Percentiles rank a stretch among this genome's conserved stretches.
Evolutionary conservation across 2,113 vertebrate species (phyloP).

Genomic region (Bothrops jararaca): DNA sequence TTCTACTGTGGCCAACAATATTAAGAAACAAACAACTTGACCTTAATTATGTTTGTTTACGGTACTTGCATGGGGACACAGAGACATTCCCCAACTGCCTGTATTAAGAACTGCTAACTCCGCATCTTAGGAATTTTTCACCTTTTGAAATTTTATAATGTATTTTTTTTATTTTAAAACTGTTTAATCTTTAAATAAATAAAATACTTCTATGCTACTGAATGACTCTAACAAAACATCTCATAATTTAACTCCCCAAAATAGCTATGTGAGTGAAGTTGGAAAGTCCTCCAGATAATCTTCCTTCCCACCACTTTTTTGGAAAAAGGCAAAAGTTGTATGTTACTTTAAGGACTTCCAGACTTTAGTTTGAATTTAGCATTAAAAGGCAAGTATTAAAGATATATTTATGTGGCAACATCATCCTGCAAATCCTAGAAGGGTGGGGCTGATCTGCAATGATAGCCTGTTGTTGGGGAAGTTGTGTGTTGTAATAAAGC

Average conservation of each 20-base stretch:
- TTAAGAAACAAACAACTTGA: background rate
- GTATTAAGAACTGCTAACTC: too few species aligned
- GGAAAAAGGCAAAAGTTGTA: background rate
- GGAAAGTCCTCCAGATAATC: background rate
- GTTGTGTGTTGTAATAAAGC: background rate
- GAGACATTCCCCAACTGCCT: too few species aligned
- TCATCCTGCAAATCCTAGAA: background rate
- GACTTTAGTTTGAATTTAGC: background rate
- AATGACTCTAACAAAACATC: background rate
- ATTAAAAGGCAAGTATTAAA: background rate
- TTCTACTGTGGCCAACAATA: background rate
- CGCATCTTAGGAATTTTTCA: too few species aligned
- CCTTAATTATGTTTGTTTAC: background rate
- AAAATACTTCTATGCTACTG: background rate
- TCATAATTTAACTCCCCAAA: background rate
- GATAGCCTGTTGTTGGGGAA: background rate
- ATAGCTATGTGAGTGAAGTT: background rate
- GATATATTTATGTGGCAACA: background rate
- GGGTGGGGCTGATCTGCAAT: background rate
- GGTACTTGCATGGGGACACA: background rate
- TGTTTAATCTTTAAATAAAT: background rate
- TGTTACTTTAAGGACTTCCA: too few species aligned
- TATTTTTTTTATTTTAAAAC: background rate
- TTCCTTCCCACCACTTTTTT: background rate
- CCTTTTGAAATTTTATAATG: background rate